These are phyloP conservation scores for Cheumatopsyche charites DNA, from an alignment of 1,140 invertebrate species.

Conservation along the genomic window DNA sequence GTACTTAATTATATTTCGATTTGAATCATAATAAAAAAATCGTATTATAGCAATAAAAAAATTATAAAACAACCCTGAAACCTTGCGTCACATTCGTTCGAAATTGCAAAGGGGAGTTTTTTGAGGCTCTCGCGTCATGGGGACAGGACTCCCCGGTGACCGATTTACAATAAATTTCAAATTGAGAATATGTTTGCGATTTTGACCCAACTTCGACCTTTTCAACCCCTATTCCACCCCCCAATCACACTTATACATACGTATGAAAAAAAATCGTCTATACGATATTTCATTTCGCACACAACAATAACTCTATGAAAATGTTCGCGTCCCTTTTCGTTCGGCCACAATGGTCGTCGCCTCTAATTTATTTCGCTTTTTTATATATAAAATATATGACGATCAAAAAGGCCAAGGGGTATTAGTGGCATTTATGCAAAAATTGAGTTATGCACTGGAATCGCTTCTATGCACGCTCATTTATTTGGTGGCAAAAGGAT, in stretches of 20 bases:
- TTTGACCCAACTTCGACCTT: conserved; percentile 47
- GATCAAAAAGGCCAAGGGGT: no score
- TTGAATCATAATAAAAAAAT: no score
- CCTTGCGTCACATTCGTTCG: conserved; percentile 47
- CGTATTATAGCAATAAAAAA: background rate
- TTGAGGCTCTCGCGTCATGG: conserved; percentile 24
- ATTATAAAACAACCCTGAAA: background rate
- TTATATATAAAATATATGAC: no score
- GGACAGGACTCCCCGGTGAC: conserved; percentile 46
- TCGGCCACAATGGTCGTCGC: conserved; percentile 22
- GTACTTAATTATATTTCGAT: no score
- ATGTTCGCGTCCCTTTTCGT: no score
- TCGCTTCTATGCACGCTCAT: no score
- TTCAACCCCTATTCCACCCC: conserved; percentile 10
- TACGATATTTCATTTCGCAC: no score
- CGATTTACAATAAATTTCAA: conserved; percentile 51
- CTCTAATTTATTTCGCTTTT: conserved; percentile 13
- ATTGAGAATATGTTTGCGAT: conserved; percentile 50
- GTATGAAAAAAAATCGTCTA: conserved; percentile 38
- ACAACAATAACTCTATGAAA: no score
- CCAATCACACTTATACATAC: background rate
- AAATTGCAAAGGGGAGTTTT: conserved; percentile 47
- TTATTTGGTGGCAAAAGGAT: no score
- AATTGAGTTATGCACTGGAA: no score
- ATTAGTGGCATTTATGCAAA: no score